phyloP scores from a whole-genome alignment of 2,888 invertebrate genomes.

The Ernsta delagoae region DNA sequence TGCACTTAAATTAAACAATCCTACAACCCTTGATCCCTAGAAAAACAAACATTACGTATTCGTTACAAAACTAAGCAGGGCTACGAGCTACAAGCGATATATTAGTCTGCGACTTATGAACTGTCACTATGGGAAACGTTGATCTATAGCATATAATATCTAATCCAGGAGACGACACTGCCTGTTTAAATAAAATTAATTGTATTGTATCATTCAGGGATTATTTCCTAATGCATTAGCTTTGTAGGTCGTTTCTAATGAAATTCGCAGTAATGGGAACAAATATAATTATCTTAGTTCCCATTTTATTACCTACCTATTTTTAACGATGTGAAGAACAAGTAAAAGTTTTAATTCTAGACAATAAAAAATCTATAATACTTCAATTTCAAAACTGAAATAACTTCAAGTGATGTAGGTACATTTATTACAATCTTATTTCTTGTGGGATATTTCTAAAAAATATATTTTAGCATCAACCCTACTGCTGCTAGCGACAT shows the following conservation, averaged over 20 bases:
- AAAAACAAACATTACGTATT: conserved; percentile 66
- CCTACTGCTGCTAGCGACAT: conserved; percentile 53
- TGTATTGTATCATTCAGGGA: conserved; percentile 1
- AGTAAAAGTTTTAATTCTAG: too few species aligned
- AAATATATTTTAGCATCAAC: not conserved
- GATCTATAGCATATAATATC: conserved; percentile 17
- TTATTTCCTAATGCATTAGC: not conserved
- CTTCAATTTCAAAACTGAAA: too few species aligned
- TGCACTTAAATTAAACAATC: conserved; percentile 68
- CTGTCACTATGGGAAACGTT: conserved; percentile 32
- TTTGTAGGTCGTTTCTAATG: too few species aligned
- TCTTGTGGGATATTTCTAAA: not conserved
- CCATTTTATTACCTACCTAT: too few species aligned
- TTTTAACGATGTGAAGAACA: too few species aligned
- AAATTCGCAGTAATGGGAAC: too few species aligned
- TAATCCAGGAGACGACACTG: conserved; percentile 19
- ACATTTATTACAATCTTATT: too few species aligned
- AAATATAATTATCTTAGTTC: too few species aligned
- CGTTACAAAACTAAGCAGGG: conserved; percentile 32
- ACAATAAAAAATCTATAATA: too few species aligned
- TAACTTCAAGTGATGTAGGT: too few species aligned
- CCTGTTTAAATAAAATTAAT: conserved; percentile 19
- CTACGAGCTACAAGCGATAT: conserved; percentile 24
- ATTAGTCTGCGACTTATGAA: conserved; percentile 39
- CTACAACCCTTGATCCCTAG: conserved; percentile 61